A percentile compares a stretch with the other conserved stretches of the same genome.
phyloP scores from a whole-genome alignment of 2,888 invertebrate species.

The Athrips mouffetella region DNA sequence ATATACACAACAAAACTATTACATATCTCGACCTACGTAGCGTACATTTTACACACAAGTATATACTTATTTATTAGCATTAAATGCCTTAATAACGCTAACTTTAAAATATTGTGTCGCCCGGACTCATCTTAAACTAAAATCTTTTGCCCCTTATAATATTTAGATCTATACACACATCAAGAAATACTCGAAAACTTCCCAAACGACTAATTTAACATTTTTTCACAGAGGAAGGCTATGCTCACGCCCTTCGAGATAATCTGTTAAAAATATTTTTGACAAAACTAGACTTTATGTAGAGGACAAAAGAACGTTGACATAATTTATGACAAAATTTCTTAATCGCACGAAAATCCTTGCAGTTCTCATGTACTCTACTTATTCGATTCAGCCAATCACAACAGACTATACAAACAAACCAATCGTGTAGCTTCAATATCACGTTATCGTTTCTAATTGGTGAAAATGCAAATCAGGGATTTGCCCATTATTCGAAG shows the following conservation, averaged over 20 bases:
- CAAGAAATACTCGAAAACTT: conserved; percentile 6
- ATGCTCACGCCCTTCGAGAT: too few species aligned
- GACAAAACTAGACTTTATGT: too few species aligned
- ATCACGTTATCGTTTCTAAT: neutral
- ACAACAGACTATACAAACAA: too few species aligned
- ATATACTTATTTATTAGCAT: conserved; percentile 39
- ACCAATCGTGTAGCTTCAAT: neutral
- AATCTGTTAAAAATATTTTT: too few species aligned
- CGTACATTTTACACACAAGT: conserved; percentile 44
- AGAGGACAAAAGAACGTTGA: too few species aligned
- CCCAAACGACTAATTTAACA: neutral
- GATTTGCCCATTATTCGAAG: too few species aligned
- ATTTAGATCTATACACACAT: conserved; percentile 16
- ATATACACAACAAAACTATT: conserved; percentile 48
- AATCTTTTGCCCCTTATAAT: conserved; percentile 13
- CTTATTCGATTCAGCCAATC: too few species aligned
- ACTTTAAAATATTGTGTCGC: conserved; percentile 24
- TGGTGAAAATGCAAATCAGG: too few species aligned
- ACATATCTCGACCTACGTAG: conserved; percentile 32
- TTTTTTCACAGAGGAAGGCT: neutral
- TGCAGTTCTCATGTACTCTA: too few species aligned
- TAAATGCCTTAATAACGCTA: conserved; percentile 32
- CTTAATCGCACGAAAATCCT: too few species aligned
- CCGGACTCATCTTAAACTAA: conserved; percentile 23
- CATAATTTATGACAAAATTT: too few species aligned